Base-by-base conservation (phyloP, 2,113 vertebrate genomes). In the Bombycilla garrulus region DNA sequence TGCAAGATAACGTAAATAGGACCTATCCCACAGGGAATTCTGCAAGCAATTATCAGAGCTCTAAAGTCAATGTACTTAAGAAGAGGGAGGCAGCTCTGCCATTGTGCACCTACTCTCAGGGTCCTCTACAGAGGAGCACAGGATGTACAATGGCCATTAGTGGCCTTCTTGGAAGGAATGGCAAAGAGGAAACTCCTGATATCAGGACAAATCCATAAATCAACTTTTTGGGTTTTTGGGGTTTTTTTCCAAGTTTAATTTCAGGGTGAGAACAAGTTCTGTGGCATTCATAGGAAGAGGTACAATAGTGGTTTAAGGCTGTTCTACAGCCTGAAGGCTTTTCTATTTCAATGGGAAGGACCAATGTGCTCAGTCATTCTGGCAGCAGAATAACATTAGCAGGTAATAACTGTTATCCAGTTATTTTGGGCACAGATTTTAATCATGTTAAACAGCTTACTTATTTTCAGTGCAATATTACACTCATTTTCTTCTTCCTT, bases 161-260 rank as follows among this genome's bases (percentile, higher is more conserved):
- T 54, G 48, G 56, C 70, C 61, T 57, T 77, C 73, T 81, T 80
- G 58, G 50, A 90, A 92, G 51, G 36, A 86, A 77, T 11, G 13
- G 21, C 44, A 77, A 66, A 65, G 40, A 80, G 62, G 42, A 77
- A 31, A 57, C n/a, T 77, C n/a, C 33, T 58, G 17, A 65, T 36
- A 72, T 38, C 42, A 65, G 66, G 54, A 92, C n/a, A 91, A 92
- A 95, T 53, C 54, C 76, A 80, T 77, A 90, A 88, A 93, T 69
- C 24, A 86, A 42, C 35, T 6, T 22, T 45, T 42, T 14, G 16
- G 26, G 2, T 11, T 44, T 40, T 42, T 6, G 2, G 13, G 15
- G 0, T 33, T 60, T 70, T 79, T 48, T 31, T 31, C 6, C 36
- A 76, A 76, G 19, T 69, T 83, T 44, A 64, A 69, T 71, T 67